Conservation (phyloP, 2,888 invertebrate species). For the Trissolcus japonicus region DNA sequence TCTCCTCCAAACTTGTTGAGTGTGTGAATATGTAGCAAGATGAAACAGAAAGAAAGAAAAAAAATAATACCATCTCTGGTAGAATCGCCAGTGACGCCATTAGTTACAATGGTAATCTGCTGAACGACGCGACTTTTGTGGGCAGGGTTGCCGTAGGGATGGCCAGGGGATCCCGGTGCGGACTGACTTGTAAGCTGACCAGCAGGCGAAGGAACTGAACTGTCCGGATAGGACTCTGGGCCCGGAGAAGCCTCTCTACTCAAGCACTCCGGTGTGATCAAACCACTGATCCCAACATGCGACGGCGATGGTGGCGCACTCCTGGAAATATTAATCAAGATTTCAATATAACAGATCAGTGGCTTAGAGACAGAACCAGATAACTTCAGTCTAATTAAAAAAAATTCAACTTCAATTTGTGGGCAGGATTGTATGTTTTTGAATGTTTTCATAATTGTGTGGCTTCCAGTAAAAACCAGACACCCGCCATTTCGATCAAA, state of each 20-base stretch:
- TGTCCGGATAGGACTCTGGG: slow-evolving; percentile 82
- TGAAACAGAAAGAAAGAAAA: neutral
- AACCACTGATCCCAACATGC: slow-evolving; percentile 90
- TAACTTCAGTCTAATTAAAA: no score
- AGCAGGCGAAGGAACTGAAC: slow-evolving; percentile 78
- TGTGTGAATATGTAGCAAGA: no score
- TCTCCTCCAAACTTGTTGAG: no score
- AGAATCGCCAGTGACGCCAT: slow-evolving; percentile 71
- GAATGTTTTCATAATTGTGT: no score
- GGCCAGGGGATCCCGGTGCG: slow-evolving; percentile 82
- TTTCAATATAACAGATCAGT: no score
- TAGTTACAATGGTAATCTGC: slow-evolving; percentile 74
- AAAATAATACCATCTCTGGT: slow-evolving; percentile 72
- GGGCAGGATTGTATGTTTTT: no score
- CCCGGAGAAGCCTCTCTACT: slow-evolving; percentile 96
- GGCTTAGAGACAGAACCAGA: no score
- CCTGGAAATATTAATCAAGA: slow-evolving; percentile 76
- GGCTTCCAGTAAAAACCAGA: no score
- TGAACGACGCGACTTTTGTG: slow-evolving; percentile 74
- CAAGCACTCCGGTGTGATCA: slow-evolving; percentile 89
- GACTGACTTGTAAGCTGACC: slow-evolving; percentile 79
- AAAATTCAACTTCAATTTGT: no score
- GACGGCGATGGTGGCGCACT: slow-evolving; percentile 97
- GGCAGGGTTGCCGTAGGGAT: slow-evolving; percentile 73
- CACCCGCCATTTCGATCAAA: no score